Percentiles rank a stretch among this genome's conserved stretches.
Evolutionary conservation across 2,113 vertebrate species (phyloP).

Genomic region (Syngnathus scovelli): DNA sequence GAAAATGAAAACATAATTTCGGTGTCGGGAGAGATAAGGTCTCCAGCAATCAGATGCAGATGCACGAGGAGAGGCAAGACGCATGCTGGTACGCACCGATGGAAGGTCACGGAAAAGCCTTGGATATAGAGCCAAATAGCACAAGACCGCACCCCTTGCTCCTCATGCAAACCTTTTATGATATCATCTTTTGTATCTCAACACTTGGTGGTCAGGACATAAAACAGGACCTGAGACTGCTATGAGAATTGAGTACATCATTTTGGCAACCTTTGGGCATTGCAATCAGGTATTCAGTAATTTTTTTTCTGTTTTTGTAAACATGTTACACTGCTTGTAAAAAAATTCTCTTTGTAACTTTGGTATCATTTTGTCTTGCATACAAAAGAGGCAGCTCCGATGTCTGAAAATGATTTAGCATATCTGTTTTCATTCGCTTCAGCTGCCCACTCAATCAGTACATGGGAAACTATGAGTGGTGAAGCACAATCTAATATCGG

Average conservation of each 20-base stretch:
- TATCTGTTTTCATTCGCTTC: not conserved
- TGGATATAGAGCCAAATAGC: slow-evolving; percentile 17
- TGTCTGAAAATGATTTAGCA: not conserved
- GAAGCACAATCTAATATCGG: not conserved
- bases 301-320: not conserved
- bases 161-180: slow-evolving; percentile 11
- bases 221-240: not conserved
- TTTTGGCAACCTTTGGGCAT: not conserved
- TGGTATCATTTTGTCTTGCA: too few species aligned
- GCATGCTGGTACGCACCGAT: slow-evolving; percentile 23
- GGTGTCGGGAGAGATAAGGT: slow-evolving; percentile 67
- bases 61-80: slow-evolving; percentile 40
- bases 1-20: slow-evolving; percentile 79
- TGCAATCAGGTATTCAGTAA: not conserved
- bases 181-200: slow-evolving; percentile 13
- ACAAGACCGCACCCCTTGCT: slow-evolving; percentile 13
- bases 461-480: not conserved
- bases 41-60: slow-evolving; percentile 59
- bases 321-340: too few species aligned
- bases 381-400: not conserved
- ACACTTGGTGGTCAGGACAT: slow-evolving; percentile 1
- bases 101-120: slow-evolving; percentile 19
- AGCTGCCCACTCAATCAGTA: not conserved
- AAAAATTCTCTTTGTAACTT: too few species aligned
- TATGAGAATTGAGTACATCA: not conserved